Evolutionary conservation across 2,888 invertebrate genomes (phyloP).

Genomic region (Eledona agricola): DNA sequence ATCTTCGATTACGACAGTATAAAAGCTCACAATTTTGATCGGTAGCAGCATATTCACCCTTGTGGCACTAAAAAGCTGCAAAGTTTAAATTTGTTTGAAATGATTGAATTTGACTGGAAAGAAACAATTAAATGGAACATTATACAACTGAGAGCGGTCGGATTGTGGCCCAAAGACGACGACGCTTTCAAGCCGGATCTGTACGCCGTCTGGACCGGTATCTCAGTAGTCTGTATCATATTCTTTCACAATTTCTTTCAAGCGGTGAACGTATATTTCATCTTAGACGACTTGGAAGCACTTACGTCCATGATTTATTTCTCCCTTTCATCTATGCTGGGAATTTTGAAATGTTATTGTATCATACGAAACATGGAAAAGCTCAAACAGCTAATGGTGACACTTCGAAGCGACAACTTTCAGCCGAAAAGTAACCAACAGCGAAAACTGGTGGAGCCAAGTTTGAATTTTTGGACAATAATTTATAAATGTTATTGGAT

Average conservation of each 20-base stretch:
- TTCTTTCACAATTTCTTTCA: background rate
- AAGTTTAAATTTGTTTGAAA: no score
- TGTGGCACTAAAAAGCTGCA: no score
- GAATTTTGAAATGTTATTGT: conserved; percentile 4
- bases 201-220: conserved; percentile 1
- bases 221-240: background rate
- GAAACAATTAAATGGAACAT: background rate
- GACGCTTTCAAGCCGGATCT: conserved; percentile 6
- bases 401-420: conserved; percentile 32
- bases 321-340: background rate
- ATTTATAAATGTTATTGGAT: conserved; percentile 23
- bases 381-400: conserved; percentile 7
- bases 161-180: conserved; percentile 8
- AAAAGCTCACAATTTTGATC: no score
- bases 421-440: conserved; percentile 35
- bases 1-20: no score
- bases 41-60: no score
- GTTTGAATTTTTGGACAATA: conserved; percentile 27
- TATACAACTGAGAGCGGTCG: background rate
- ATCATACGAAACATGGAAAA: conserved; percentile 10
- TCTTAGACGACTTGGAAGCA: conserved; percentile 4
- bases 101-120: conserved; percentile 10
- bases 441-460: conserved; percentile 11
- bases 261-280: conserved; percentile 11
- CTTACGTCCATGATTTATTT: conserved; percentile 5